Evolutionary conservation across 2,888 invertebrate species (phyloP).

Genomic region (Dryobota labecula): DNA sequence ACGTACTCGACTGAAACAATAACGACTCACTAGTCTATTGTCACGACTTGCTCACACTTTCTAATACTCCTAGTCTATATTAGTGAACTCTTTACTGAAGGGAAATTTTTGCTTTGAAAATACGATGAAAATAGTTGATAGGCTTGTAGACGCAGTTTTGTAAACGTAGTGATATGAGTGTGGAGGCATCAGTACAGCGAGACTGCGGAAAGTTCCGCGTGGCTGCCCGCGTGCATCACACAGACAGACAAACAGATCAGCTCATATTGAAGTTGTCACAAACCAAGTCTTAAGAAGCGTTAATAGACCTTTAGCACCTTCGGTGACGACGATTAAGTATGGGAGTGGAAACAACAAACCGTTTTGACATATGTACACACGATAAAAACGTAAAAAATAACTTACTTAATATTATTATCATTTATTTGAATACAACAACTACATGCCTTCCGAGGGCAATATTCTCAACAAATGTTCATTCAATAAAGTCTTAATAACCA

Average conservation of each 20-base stretch:
- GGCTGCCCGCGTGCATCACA: constrained; percentile 51
- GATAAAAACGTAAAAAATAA: constrained; percentile 91
- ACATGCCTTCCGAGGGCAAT: constrained; percentile 88
- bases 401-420: constrained; percentile 91
- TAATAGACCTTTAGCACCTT: constrained; percentile 90
- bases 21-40: constrained; percentile 72
- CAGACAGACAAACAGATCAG: constrained; percentile 71
- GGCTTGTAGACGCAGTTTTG: constrained; percentile 60
- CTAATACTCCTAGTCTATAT: constrained; percentile 59
- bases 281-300: constrained; percentile 85
- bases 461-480: constrained; percentile 89
- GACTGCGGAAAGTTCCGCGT: constrained; percentile 39
- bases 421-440: constrained; percentile 90
- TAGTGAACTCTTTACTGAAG: constrained; percentile 50
- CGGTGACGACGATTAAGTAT: constrained; percentile 85
- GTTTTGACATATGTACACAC: constrained; percentile 88
- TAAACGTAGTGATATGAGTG: constrained; percentile 68
- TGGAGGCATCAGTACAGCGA: constrained; percentile 51
- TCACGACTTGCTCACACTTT: constrained; percentile 66
- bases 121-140: constrained; percentile 63
- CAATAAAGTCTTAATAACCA: constrained; percentile 90
- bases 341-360: constrained; percentile 88
- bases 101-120: constrained; percentile 62
- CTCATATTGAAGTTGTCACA: constrained; percentile 70
- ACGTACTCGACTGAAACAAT: constrained; percentile 78